phyloP scores from a whole-genome alignment of 2,888 invertebrate species.

The Hyposoter didymator region DNA sequence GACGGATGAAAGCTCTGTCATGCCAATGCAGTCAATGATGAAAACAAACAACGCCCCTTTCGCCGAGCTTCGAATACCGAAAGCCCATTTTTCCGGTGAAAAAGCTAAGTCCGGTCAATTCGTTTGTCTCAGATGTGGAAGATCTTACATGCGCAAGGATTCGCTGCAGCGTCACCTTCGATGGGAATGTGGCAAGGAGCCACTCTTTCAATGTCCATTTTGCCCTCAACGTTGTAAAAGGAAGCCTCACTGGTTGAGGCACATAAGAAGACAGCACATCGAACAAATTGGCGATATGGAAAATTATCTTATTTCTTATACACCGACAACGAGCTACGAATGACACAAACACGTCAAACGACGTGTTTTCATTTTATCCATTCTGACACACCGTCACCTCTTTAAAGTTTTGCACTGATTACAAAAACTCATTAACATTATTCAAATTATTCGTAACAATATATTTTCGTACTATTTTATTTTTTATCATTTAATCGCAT shows the following conservation, averaged over 20 bases:
- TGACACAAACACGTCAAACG: slow-evolving; percentile 33
- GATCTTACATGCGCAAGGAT: slow-evolving; percentile 87
- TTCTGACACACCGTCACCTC: background rate
- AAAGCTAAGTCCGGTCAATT: slow-evolving; percentile 82
- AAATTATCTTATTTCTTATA: slow-evolving; percentile 76
- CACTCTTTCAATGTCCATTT: slow-evolving; percentile 84
- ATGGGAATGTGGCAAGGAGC: slow-evolving; percentile 85
- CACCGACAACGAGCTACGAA: slow-evolving; percentile 64
- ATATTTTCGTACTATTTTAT: background rate
- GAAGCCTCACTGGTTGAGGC: slow-evolving; percentile 85
- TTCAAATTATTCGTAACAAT: background rate
- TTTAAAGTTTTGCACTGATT: background rate
- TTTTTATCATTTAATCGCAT: background rate
- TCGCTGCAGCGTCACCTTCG: slow-evolving; percentile 87
- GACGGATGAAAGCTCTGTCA: slow-evolving; percentile 73
- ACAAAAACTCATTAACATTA: background rate
- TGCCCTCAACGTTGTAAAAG: slow-evolving; percentile 84
- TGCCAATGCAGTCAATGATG: slow-evolving; percentile 77
- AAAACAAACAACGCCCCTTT: slow-evolving; percentile 65
- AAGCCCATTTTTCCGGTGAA: slow-evolving; percentile 74
- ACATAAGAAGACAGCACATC: slow-evolving; percentile 85
- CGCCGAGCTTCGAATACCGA: slow-evolving; percentile 79
- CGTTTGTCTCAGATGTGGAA: slow-evolving; percentile 86
- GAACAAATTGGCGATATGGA: slow-evolving; percentile 85
- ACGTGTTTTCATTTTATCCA: slow-evolving; percentile 7